These are phyloP conservation scores for Meloe dianella DNA, from an alignment of 2,888 invertebrate genomes.

Conservation along the genomic window DNA sequence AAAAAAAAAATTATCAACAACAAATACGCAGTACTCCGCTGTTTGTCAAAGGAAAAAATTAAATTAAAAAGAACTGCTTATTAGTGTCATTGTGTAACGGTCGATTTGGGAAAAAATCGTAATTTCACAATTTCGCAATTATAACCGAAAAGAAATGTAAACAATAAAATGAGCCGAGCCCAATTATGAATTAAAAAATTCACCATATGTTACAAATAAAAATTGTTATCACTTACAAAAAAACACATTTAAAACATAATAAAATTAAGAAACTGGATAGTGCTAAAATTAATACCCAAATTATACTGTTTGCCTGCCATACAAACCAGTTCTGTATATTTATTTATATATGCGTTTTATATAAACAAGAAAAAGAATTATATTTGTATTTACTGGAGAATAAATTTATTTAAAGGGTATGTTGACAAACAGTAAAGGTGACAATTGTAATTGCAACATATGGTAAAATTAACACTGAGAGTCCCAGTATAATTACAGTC, in stretches of 20 bases:
- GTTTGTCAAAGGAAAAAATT: constrained; percentile 43
- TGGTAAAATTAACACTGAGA: constrained; percentile 55
- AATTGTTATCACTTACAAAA: constrained; percentile 44
- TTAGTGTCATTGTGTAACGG: not conserved
- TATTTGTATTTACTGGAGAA: constrained; percentile 20
- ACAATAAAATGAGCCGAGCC: constrained; percentile 50
- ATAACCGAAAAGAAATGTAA: constrained; percentile 43
- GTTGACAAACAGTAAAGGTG: constrained; percentile 45
- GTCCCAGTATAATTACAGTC: constrained; percentile 53
- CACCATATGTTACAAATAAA: constrained; percentile 59
- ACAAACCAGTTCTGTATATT: constrained; percentile 17
- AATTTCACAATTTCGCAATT: constrained; percentile 38
- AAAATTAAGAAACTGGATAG: constrained; percentile 24
- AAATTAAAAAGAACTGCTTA: constrained; percentile 37
- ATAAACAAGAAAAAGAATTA: not conserved
- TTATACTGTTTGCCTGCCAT: constrained; percentile 41
- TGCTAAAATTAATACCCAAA: constrained; percentile 16
- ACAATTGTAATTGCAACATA: constrained; percentile 56
- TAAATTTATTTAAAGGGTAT: constrained; percentile 36
- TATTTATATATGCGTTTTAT: no score
- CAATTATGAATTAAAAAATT: constrained; percentile 48
- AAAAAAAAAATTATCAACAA: constrained; percentile 20
- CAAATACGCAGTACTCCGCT: constrained; percentile 40
- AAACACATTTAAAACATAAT: constrained; percentile 24
- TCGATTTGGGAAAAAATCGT: constrained; percentile 15